A percentile compares a stretch with the other conserved stretches of the same genome.
phyloP scores from a whole-genome alignment of 2,113 vertebrate genomes.

The cattle (Bos taurus) region DNA sequence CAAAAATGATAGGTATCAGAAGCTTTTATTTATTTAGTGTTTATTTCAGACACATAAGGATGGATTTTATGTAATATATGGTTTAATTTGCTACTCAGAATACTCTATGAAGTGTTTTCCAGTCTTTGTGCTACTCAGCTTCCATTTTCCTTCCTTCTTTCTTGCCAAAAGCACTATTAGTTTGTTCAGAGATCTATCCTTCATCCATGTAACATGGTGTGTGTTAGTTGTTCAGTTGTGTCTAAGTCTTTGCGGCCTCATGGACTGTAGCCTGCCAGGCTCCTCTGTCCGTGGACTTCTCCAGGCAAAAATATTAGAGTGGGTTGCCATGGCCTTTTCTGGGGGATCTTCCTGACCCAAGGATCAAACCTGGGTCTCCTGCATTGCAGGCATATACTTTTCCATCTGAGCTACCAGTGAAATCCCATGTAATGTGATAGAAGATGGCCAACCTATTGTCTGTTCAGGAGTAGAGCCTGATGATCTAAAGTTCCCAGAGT shows the following conservation, averaged over 20 bases:
- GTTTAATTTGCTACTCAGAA: not conserved
- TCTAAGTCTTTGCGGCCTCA: not conserved
- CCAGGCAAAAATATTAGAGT: not conserved
- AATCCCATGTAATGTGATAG: not conserved
- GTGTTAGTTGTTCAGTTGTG: not conserved
- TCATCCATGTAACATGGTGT: not conserved
- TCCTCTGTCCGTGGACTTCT: not conserved
- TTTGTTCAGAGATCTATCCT: not conserved
- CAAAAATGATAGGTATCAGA: not conserved
- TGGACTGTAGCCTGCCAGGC: not conserved
- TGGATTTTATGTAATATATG: not conserved
- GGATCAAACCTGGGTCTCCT: not conserved
- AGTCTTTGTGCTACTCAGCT: not conserved
- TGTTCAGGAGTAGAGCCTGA: not conserved
- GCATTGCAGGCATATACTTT: not conserved
- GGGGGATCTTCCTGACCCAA: not conserved
- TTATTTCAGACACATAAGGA: not conserved
- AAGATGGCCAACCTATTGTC: not conserved
- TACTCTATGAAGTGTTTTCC: not conserved
- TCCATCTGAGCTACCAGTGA: not conserved
- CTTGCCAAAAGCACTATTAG: not conserved
- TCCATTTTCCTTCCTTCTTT: not conserved
- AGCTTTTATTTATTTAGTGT: not conserved
- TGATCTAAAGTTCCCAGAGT: not conserved
- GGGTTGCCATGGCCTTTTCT: not conserved